These are phyloP conservation scores for Ericerus pela DNA, from an alignment of 1,140 invertebrate species.

Conservation along the genomic window DNA sequence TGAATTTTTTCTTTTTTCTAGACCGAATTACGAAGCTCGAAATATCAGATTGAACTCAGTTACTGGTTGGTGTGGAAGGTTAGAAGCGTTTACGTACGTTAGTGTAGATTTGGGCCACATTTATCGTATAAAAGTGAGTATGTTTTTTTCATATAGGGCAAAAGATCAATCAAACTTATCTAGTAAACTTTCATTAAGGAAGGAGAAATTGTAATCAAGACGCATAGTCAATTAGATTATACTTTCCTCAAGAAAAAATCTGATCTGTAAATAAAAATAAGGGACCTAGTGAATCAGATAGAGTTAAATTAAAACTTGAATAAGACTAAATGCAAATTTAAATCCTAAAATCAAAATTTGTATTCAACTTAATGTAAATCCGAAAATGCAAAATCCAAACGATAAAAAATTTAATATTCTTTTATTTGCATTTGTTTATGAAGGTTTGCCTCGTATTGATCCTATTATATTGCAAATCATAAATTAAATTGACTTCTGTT, in stretches of 20 bases:
- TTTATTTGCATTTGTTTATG: no score
- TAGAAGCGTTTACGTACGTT: slow-evolving; percentile 89
- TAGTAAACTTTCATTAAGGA: no score
- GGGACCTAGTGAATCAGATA: neutral
- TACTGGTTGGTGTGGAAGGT: slow-evolving; percentile 87
- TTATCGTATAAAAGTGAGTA: slow-evolving; percentile 60
- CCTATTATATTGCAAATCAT: no score
- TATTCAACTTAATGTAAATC: no score
- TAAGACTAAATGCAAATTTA: no score
- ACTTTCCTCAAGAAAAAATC: neutral
- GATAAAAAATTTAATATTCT: no score
- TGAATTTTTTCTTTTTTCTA: slow-evolving; percentile 21
- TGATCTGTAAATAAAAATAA: neutral
- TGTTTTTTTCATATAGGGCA: no score
- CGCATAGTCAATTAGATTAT: neutral
- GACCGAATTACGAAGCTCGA: slow-evolving; percentile 77
- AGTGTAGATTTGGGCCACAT: slow-evolving; percentile 85
- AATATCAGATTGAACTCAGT: slow-evolving; percentile 83
- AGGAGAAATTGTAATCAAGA: no score
- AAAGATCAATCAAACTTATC: neutral
- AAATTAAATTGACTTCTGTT: no score
- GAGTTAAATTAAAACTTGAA: slow-evolving; percentile 5
- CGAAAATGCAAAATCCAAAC: no score
- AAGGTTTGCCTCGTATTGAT: no score
- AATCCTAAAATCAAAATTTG: no score